A percentile compares a stretch with the other conserved stretches of the same genome.
Conservation (phyloP, 2,888 invertebrate genomes). For the Brassicogethes aeneus region DNA sequence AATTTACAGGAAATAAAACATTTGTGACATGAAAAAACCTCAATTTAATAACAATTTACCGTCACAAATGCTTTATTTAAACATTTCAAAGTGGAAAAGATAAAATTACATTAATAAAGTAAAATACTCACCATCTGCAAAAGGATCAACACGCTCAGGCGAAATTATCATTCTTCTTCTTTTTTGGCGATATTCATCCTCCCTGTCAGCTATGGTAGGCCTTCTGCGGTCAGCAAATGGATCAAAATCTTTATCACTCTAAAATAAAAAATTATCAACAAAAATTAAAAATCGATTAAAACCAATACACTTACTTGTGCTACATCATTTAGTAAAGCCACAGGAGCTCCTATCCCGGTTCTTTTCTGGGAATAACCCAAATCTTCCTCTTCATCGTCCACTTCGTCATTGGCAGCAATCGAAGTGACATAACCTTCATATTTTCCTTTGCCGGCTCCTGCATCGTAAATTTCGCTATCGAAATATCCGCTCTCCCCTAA, state of each 20-base stretch:
- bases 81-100: not conserved
- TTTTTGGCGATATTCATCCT: slow-evolving; percentile 92
- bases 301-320: slow-evolving; percentile 56
- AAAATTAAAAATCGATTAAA: slow-evolving; percentile 2
- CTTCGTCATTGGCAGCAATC: slow-evolving; percentile 93
- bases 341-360: slow-evolving; percentile 70
- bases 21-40: too few species aligned
- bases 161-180: slow-evolving; percentile 89
- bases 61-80: too few species aligned
- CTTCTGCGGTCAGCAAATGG: slow-evolving; percentile 88
- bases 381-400: slow-evolving; percentile 88
- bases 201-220: slow-evolving; percentile 89
- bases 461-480: slow-evolving; percentile 92
- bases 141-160: slow-evolving; percentile 94
- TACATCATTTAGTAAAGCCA: slow-evolving; percentile 82
- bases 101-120: not conserved
- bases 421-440: slow-evolving; percentile 94
- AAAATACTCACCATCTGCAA: slow-evolving; percentile 81
- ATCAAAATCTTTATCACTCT: slow-evolving; percentile 89
- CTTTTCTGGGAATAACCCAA: slow-evolving; percentile 65
- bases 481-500: slow-evolving; percentile 78
- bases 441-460: slow-evolving; percentile 60
- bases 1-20: too few species aligned
- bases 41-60: not conserved
- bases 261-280: slow-evolving; percentile 18